Conservation (phyloP, 2,113 vertebrate genomes). For the Jaculus jaculus region DNA sequence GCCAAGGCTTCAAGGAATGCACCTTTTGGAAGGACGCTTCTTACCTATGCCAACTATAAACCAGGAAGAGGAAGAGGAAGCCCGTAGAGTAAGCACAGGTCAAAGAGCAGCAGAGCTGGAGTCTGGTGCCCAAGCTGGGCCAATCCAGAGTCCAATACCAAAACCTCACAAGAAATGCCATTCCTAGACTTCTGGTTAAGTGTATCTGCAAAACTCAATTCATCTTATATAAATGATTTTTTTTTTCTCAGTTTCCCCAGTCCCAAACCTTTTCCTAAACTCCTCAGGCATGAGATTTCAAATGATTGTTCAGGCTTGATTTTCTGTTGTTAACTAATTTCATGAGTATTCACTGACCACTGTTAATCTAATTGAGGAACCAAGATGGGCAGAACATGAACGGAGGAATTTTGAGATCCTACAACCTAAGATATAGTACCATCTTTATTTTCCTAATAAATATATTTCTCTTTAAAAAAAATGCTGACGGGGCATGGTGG, state of each 20-base stretch:
- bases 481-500: too few species aligned
- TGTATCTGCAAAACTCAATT: not conserved
- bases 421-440: too few species aligned
- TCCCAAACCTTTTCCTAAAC: not conserved
- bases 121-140: not conserved
- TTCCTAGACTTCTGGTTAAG: too few species aligned
- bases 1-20: not conserved
- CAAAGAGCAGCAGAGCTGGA: not conserved
- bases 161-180: not conserved
- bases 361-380: not conserved
- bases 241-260: not conserved
- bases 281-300: not conserved
- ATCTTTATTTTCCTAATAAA: too few species aligned
- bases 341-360: not conserved
- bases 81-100: not conserved
- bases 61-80: too few species aligned
- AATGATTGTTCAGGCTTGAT: not conserved
- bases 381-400: too few species aligned
- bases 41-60: not conserved
- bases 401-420: too few species aligned
- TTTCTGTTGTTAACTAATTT: not conserved
- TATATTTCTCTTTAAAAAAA: too few species aligned
- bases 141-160: not conserved
- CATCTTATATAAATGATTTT: not conserved
- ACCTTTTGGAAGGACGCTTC: not conserved